phyloP scores from a whole-genome alignment of 2,113 vertebrate genomes.

The Tachuris rubrigastra region DNA sequence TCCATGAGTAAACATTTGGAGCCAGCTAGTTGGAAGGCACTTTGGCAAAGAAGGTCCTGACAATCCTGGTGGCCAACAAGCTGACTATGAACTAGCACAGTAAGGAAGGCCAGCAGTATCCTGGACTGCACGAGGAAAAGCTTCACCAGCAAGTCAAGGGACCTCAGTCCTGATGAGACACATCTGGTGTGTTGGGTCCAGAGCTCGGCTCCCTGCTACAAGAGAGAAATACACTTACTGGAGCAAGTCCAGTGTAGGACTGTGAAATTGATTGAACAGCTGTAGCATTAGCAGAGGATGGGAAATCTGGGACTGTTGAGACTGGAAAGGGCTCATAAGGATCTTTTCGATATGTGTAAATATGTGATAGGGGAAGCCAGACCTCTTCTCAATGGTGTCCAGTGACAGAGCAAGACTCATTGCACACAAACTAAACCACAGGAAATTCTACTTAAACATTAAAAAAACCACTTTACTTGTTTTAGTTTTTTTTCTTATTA shows the following conservation, averaged over 20 bases:
- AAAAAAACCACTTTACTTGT: rapidly evolving
- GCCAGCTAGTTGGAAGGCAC: background rate
- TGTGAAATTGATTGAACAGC: background rate
- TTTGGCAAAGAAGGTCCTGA: background rate
- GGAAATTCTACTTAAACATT: background rate
- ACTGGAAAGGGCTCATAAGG: background rate
- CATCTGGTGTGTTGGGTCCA: background rate
- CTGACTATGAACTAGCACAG: background rate
- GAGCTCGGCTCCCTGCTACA: background rate
- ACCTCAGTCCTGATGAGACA: background rate
- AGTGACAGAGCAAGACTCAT: background rate
- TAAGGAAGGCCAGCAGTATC: background rate
- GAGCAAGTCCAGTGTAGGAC: background rate
- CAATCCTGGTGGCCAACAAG: background rate
- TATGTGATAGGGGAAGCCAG: background rate
- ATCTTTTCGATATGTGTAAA: background rate
- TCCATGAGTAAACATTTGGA: background rate
- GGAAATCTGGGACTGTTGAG: background rate
- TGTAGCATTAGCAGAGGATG: background rate
- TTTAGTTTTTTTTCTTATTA: background rate
- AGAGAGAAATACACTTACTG: background rate
- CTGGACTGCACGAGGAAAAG: background rate
- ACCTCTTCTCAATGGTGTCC: background rate
- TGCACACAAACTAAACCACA: background rate
- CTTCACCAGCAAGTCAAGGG: background rate